Evolutionary conservation across 2,797 vertebrate genomes (phyloP).

Genomic region (Synanceia verrucosa): DNA sequence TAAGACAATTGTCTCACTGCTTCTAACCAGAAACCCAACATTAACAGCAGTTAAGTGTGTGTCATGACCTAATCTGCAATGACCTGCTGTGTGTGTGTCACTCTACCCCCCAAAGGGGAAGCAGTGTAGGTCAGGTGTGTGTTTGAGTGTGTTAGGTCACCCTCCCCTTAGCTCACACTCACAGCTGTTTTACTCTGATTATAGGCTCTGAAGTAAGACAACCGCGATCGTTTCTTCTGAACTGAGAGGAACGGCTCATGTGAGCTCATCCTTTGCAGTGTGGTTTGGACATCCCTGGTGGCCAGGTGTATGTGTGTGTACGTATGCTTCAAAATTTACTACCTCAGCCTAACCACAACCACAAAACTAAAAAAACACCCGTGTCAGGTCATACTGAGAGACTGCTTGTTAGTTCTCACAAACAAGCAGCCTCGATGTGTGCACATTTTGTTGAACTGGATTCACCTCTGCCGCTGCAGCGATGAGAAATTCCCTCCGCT

Average conservation of each 20-base stretch:
- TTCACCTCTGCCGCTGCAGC: slow-evolving; percentile 41
- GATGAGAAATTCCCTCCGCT: slow-evolving; percentile 55
- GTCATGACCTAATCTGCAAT: slow-evolving; percentile 64
- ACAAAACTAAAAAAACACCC: slow-evolving; percentile 39
- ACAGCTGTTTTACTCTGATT: slow-evolving; percentile 74
- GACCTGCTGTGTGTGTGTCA: slow-evolving; percentile 65
- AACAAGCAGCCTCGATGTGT: slow-evolving; percentile 26
- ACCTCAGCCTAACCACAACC: slow-evolving; percentile 43
- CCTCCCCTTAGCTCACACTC: slow-evolving; percentile 49
- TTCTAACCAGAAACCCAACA: slow-evolving; percentile 14
- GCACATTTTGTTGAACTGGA: slow-evolving; percentile 23
- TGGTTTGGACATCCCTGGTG: slow-evolving; percentile 50
- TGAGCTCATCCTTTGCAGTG: slow-evolving; percentile 54
- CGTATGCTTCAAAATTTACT: slow-evolving; percentile 22
- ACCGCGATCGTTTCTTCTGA: slow-evolving; percentile 39
- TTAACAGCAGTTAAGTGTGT: slow-evolving; percentile 39
- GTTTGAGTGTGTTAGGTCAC: slow-evolving; percentile 35
- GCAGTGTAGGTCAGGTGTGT: slow-evolving; percentile 54
- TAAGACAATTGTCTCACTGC: slow-evolving; percentile 4
- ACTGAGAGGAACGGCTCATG: slow-evolving; percentile 45
- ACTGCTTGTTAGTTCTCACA: slow-evolving; percentile 14
- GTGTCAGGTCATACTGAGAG: slow-evolving; percentile 41
- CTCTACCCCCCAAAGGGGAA: slow-evolving; percentile 44
- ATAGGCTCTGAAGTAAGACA: slow-evolving; percentile 49
- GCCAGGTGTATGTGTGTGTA: slow-evolving; percentile 39